Base-by-base conservation (phyloP, 92 coral and sea anemone species). In the Zoanthus solanderi region DNA sequence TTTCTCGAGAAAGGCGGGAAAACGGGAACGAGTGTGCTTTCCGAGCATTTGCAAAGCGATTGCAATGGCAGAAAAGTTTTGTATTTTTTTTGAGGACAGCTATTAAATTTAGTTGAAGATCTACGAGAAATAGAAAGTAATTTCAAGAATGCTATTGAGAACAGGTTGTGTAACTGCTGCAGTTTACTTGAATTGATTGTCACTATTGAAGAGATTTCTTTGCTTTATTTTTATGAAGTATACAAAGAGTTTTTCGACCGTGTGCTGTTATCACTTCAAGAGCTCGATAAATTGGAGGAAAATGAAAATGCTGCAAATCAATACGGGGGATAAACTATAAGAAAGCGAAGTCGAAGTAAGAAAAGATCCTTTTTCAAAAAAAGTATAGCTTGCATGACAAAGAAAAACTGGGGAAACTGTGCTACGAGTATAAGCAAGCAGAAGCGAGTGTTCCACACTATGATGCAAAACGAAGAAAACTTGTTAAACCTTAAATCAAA, bases 71-170 rank as follows among this genome's bases (percentile, higher is more conserved):
- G 53, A 48, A 61, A 42, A 13, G 34, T 13, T 44, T 57, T 44
- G 65, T 58, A 58, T 58, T 58, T 58, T 58, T 58, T 58, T 58
- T 58, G 65, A 58, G 65, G 65, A 58, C 65, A 58, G 65, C 65
- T 23, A 4, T 58, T 58, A 58, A 58, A 58, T 58, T 58, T 58
- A 58, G n/a, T 13, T 58, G 3, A 58, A 58, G 23, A 58, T 58
- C n/a, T 58, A 58, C 18, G n/a, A 58, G n/a, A 58, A 58, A 58
- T 58, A 58, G 65, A 58, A 58, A 58, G 65, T 58, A 58, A 12
- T 58, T 23, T 23, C 23, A 23, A 23, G 65, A 58, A 12, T 15
- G n/a, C 65, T 58, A 14, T 58, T 2, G 65, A 58, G n/a, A 58
- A 58, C n/a, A 58, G 65, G 65, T 58, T 58, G 65, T 5, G n/a